These are phyloP conservation scores for Aegypius monachus DNA, from an alignment of 2,113 vertebrate genomes.

Conservation along the genomic window DNA sequence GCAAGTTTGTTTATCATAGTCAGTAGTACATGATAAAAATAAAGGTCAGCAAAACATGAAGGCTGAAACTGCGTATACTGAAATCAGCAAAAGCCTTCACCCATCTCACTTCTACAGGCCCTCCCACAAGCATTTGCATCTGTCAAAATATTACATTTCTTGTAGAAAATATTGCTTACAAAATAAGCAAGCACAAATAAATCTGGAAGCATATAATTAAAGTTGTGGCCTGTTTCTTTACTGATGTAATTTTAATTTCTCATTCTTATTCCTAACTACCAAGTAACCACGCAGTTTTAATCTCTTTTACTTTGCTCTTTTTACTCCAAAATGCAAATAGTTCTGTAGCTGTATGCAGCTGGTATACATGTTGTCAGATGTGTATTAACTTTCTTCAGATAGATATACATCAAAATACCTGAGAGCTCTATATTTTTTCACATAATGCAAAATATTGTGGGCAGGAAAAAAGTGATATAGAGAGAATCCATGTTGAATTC, in stretches of 20 bases:
- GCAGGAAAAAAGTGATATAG: neutral
- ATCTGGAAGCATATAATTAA: neutral
- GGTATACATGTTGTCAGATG: neutral
- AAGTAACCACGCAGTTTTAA: neutral
- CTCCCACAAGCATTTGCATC: neutral
- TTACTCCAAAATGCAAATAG: neutral
- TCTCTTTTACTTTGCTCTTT: neutral
- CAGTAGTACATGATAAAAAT: neutral
- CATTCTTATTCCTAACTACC: neutral
- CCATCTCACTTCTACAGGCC: neutral
- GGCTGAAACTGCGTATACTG: neutral
- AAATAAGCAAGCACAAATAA: neutral
- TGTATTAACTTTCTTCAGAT: neutral
- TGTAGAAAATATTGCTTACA: neutral
- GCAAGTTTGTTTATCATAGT: neutral
- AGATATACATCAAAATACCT: neutral
- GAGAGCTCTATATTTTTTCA: neutral
- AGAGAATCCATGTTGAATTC: neutral
- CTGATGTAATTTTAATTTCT: neutral
- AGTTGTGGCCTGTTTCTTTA: neutral
- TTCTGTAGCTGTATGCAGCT: neutral
- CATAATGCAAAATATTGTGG: neutral
- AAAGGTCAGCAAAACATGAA: neutral
- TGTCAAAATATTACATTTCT: neutral
- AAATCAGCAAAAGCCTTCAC: neutral